phyloP scores from a whole-genome alignment of 2,113 vertebrate genomes.

The Gorsachius goisagi region DNA sequence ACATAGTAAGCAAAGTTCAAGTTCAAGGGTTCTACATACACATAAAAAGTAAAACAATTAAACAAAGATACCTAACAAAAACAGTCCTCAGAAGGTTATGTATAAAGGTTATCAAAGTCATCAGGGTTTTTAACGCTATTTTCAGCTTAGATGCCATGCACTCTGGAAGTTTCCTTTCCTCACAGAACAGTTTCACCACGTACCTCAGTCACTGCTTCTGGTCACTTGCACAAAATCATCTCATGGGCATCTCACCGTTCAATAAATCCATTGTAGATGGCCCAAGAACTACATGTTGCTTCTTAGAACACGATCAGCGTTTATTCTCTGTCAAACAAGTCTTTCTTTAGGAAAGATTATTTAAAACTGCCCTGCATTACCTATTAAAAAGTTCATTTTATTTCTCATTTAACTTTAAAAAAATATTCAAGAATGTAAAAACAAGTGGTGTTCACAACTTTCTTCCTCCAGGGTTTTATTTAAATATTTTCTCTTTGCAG shows the following conservation, averaged over 20 bases:
- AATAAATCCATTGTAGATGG: not conserved
- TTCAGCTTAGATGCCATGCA: not conserved
- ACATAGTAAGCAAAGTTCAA: not conserved
- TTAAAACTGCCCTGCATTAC: not conserved
- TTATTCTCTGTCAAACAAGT: not conserved
- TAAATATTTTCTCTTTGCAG: not conserved
- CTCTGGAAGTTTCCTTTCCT: not conserved
- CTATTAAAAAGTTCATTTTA: not conserved
- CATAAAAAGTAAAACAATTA: not conserved
- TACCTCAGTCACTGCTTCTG: not conserved
- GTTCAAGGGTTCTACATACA: not conserved
- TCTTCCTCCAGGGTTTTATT: not conserved
- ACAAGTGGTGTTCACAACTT: not conserved
- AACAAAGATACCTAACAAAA: not conserved
- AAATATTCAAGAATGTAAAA: not conserved
- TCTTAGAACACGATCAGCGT: not conserved
- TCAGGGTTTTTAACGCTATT: not conserved
- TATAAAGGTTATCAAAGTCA: not conserved
- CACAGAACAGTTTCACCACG: not conserved
- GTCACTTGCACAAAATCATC: not conserved
- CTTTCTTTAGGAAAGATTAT: not conserved
- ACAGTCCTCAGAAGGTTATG: not conserved
- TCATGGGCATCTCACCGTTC: not conserved
- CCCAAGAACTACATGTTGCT: not conserved
- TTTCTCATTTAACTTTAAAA: not conserved